Evolutionary conservation across 2,888 invertebrate species (phyloP), one percentile per base, ranked within the genome.

Genomic region (Platycheirus rosarum): DNA sequence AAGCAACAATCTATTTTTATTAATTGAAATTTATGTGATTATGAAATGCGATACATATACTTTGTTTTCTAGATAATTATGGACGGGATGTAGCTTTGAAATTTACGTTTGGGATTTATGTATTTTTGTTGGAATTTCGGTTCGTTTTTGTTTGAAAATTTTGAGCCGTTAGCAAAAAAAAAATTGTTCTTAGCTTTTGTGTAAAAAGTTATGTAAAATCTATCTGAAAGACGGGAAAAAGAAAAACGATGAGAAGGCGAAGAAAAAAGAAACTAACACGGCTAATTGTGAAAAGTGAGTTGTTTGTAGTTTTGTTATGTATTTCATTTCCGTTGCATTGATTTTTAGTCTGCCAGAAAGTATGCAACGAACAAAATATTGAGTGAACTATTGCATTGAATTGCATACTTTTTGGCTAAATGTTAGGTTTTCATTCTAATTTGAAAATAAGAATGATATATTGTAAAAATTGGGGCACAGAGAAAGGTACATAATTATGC

Each of bases 1-100:
- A 32, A 44, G 11, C 14, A 57, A 65, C 44, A 71, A 66, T n/a
- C n/a, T n/a, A n/a, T n/a, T n/a, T n/a, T n/a, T n/a, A n/a, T 62
- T 65, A 63, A 69, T 60, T 60, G 60, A 44, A 65, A 80, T 75
- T 75, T 69, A 80, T 69, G 63, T 16, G 42, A 44, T 26, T 57
- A 23, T 11, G 23, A 60, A 44, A 20, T 23, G 6, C 20, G 4
- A 57, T 57, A 32, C 2, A 44, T 60, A 14, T n/a, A n/a, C n/a
- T n/a, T n/a, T n/a, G n/a, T n/a, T n/a, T n/a, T n/a, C n/a, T n/a
- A n/a, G n/a, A n/a, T n/a, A n/a, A n/a, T n/a, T n/a, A n/a, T n/a
- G n/a, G n/a, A n/a, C n/a, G n/a, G n/a, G 57, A 35, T 26, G 14
- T 32, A 40, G 60, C n/a, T 44, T 73, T 73, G 37, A 48, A 55